phyloP scores from a whole-genome alignment of 2,888 invertebrate species.

The Drosophila birchii region DNA sequence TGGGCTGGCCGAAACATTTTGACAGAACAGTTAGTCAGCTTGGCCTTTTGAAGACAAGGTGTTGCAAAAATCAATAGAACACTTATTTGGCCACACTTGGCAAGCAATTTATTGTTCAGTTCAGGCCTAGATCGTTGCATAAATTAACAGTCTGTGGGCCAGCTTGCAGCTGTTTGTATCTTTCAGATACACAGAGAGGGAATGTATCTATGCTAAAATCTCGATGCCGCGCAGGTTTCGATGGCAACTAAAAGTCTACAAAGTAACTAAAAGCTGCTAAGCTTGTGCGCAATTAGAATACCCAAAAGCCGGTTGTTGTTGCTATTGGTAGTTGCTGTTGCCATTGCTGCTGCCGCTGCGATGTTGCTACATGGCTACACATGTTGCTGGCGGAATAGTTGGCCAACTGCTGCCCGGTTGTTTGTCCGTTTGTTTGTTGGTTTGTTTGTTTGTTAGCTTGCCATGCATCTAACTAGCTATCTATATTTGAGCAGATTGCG shows the following conservation, averaged over 20 bases:
- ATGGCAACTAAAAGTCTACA: slow-evolving; percentile 77
- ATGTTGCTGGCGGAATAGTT: slow-evolving; percentile 65
- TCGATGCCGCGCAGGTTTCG: slow-evolving; percentile 29
- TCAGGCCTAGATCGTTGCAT: slow-evolving; percentile 60
- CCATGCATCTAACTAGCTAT: slow-evolving; percentile 76
- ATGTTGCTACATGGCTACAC: slow-evolving; percentile 73
- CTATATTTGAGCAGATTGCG: slow-evolving; percentile 81
- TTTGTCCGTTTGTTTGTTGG: slow-evolving; percentile 27
- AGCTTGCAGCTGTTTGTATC: slow-evolving; percentile 33
- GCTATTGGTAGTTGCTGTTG: slow-evolving; percentile 34
- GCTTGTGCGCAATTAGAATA: slow-evolving; percentile 80
- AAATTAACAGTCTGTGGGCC: slow-evolving; percentile 62
- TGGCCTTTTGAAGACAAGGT: slow-evolving; percentile 67
- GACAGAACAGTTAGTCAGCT: slow-evolving; percentile 80
- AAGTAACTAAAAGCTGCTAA: slow-evolving; percentile 80
- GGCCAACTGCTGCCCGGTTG: slow-evolving; percentile 29
- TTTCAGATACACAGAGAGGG: slow-evolving; percentile 50
- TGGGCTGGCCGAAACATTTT: slow-evolving; percentile 73
- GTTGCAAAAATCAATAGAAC: slow-evolving; percentile 76
- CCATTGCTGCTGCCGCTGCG: slow-evolving; percentile 33
- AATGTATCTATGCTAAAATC: slow-evolving; percentile 49
- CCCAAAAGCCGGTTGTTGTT: slow-evolving; percentile 55
- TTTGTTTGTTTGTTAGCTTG: slow-evolving; percentile 36
- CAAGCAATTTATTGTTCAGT: slow-evolving; percentile 68
- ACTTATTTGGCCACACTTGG: slow-evolving; percentile 75